Percentiles rank a stretch among this genome's conserved stretches.
phyloP scores from a whole-genome alignment of 2,888 invertebrate species.

The Volucella bombylans region DNA sequence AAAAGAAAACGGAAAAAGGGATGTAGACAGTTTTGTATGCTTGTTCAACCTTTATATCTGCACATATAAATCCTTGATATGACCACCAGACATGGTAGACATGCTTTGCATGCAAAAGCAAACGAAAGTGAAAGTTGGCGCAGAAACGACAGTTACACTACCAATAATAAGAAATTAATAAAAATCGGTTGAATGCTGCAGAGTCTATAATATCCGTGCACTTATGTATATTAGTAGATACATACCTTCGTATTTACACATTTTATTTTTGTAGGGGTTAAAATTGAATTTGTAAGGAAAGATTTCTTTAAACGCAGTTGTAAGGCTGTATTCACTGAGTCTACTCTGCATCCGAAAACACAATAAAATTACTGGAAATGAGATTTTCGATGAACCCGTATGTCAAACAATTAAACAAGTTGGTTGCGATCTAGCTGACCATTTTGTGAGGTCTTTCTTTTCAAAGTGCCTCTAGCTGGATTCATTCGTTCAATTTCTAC shows the following conservation, averaged over 20 bases:
- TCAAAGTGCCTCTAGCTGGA: no score
- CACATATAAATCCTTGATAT: conserved; percentile 55
- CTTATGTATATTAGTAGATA: neutral
- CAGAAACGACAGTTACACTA: conserved; percentile 2
- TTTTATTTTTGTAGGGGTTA: conserved; percentile 3
- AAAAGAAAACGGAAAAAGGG: conserved; percentile 3
- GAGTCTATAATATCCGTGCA: conserved; percentile 18
- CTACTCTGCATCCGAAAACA: no score
- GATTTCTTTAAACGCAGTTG: no score
- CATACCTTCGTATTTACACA: neutral
- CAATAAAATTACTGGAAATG: no score
- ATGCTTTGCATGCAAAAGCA: conserved; percentile 59
- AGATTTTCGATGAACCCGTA: no score
- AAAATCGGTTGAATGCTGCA: conserved; percentile 17
- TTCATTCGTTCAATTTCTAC: no score
- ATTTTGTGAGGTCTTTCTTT: no score
- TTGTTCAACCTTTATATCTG: conserved; percentile 32
- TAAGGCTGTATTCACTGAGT: no score
- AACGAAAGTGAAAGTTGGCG: conserved; percentile 58
- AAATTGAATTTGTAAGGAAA: conserved; percentile 12
- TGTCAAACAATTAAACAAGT: no score
- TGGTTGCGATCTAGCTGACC: no score
- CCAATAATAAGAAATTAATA: conserved; percentile 13
- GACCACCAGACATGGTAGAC: conserved; percentile 59
- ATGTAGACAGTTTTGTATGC: neutral